Conservation (phyloP, 1,140 invertebrate species). For the Caligus rogercresseyi region DNA sequence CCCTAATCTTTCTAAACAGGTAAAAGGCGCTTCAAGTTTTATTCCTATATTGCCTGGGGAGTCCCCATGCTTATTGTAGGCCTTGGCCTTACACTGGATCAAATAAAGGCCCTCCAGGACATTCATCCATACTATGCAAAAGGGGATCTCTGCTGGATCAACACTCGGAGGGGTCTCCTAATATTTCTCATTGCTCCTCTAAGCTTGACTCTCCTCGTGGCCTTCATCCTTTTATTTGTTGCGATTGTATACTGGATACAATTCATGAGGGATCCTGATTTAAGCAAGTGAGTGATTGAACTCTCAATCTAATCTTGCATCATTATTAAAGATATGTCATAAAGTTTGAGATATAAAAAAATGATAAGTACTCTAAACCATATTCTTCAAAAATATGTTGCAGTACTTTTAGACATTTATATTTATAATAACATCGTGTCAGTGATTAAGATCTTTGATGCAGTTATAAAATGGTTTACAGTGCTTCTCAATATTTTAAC, state of each 20-base stretch:
- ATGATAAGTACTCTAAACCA: too few species aligned
- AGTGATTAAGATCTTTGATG: too few species aligned
- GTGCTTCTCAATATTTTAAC: too few species aligned
- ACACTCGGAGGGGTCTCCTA: background rate
- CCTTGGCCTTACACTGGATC: background rate
- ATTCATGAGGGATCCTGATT: background rate
- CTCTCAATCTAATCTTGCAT: too few species aligned
- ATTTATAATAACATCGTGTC: too few species aligned
- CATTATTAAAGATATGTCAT: too few species aligned
- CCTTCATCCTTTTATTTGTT: background rate
- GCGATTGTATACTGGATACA: background rate
- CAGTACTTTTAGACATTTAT: too few species aligned
- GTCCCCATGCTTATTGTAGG: background rate
- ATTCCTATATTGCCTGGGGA: background rate
- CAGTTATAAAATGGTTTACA: too few species aligned
- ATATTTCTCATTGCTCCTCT: background rate
- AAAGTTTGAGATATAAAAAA: too few species aligned
- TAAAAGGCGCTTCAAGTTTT: background rate
- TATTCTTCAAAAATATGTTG: too few species aligned
- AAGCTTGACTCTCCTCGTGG: background rate
- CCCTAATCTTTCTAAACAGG: background rate
- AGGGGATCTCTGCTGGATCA: background rate
- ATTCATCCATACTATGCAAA: background rate
- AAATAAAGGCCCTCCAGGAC: background rate
- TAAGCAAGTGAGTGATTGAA: too few species aligned